Evolutionary conservation across 92 coral and sea anemone species (phyloP).

Genomic region (Porites rus): DNA sequence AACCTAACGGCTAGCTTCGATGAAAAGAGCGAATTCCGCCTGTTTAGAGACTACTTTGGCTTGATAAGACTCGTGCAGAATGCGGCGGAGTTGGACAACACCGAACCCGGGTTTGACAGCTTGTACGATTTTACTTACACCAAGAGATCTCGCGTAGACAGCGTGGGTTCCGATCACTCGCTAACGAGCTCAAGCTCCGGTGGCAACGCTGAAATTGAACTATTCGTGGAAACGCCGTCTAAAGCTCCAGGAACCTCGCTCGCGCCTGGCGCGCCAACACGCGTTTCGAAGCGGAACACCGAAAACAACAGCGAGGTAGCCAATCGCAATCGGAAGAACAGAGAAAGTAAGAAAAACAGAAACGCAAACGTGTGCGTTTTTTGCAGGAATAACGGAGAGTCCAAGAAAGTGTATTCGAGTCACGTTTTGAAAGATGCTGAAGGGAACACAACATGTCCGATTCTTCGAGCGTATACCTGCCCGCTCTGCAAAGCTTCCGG

Average conservation of each 20-base stretch:
- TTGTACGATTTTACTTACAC: constrained; percentile 87
- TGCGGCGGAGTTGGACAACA: constrained; percentile 71
- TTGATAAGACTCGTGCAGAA: constrained; percentile 95
- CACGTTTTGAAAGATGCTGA: constrained; percentile 96
- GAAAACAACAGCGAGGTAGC: constrained; percentile 75
- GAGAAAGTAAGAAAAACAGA: constrained; percentile 89
- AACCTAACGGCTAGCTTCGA: constrained; percentile 80
- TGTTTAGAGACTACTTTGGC: constrained; percentile 98
- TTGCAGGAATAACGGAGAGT: constrained; percentile 99
- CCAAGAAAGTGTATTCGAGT: constrained; percentile 97
- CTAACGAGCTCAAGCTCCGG: constrained; percentile 94
- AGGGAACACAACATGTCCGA: constrained; percentile 97
- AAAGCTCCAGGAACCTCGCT: constrained; percentile 89
- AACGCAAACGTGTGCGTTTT: constrained; percentile 99
- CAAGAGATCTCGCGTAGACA: constrained; percentile 92
- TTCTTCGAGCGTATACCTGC: constrained; percentile 97
- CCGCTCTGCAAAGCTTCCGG: constrained; percentile 99
- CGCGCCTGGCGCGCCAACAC: constrained; percentile 85
- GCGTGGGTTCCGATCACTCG: constrained; percentile 96
- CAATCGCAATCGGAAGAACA: constrained; percentile 84
- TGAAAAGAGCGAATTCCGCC: constrained; percentile 91
- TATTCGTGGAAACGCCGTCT: constrained; percentile 72
- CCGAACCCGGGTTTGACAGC: constrained; percentile 57
- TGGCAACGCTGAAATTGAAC: constrained; percentile 83
- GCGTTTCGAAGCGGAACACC: constrained; percentile 75